A percentile compares a stretch with the other conserved stretches of the same genome.
Evolutionary conservation across 2,113 vertebrate species (phyloP).

Genomic region (Archilochus colubris): DNA sequence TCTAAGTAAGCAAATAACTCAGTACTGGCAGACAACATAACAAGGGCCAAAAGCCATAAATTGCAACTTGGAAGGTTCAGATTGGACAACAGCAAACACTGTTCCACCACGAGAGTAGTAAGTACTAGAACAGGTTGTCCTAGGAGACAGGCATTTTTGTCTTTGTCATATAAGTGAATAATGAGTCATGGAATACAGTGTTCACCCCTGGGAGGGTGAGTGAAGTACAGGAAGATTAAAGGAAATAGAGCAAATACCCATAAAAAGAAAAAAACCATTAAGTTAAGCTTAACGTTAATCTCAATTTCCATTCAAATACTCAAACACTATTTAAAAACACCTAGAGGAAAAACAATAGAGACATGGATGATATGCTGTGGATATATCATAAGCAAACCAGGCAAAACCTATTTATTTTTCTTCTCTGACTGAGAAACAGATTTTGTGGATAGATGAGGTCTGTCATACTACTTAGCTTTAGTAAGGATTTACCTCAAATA

Average conservation of each 20-base stretch:
- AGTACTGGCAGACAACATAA: neutral
- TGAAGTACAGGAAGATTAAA: neutral
- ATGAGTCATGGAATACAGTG: neutral
- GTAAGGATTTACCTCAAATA: neutral
- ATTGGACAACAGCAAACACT: neutral
- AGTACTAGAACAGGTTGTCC: neutral
- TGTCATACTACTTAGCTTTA: neutral
- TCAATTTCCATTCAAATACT: neutral
- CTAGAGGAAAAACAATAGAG: neutral
- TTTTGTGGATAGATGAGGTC: neutral
- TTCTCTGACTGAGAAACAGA: neutral
- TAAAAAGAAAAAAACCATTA: neutral
- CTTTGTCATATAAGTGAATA: neutral
- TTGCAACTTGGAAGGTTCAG: neutral
- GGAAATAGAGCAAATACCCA: neutral
- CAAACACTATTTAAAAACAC: neutral
- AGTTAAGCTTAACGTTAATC: neutral
- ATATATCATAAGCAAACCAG: neutral
- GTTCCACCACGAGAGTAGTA: neutral
- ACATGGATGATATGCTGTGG: neutral
- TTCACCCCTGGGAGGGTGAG: neutral
- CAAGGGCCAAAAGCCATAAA: constrained; percentile 28
- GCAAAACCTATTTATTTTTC: neutral
- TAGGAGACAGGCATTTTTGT: neutral
- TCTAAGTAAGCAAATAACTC: constrained; percentile 39